Conservation (phyloP, 2,113 vertebrate species). For the Sphaerodactylus townsendi region DNA sequence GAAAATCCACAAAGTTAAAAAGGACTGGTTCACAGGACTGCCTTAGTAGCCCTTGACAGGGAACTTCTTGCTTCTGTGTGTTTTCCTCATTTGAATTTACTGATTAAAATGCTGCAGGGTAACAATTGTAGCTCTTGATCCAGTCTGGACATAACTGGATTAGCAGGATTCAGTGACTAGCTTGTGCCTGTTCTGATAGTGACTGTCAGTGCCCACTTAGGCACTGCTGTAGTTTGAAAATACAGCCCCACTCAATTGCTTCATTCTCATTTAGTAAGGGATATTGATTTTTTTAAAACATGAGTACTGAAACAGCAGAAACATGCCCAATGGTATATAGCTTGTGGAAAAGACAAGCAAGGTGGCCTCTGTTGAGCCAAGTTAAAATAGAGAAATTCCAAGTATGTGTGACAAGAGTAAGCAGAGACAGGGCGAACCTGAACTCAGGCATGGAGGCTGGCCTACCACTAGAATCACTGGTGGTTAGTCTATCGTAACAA, state of each 20-base stretch:
- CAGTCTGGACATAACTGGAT: background rate
- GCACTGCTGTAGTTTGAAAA: background rate
- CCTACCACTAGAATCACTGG: background rate
- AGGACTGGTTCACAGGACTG: background rate
- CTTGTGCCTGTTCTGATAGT: background rate
- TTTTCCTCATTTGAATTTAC: background rate
- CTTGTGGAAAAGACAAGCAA: constrained; percentile 6
- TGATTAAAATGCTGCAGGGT: background rate
- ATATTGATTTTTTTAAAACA: background rate
- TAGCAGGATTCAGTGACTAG: background rate
- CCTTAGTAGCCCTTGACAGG: background rate
- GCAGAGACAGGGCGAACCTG: background rate
- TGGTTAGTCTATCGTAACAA: background rate
- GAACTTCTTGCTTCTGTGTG: background rate
- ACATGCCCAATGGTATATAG: background rate
- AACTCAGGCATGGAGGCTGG: background rate
- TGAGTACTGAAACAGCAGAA: background rate
- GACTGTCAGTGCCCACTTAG: background rate
- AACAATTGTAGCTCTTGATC: too few relatives aligned
- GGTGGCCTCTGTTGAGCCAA: background rate
- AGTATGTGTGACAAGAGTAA: background rate
- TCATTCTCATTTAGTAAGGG: background rate
- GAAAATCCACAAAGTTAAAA: background rate
- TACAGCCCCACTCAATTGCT: background rate
- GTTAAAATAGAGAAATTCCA: background rate